A percentile compares a stretch with the other conserved stretches of the same genome.
phyloP scores from a whole-genome alignment of 2,888 invertebrate genomes.

The Sarcophaga variegata region DNA sequence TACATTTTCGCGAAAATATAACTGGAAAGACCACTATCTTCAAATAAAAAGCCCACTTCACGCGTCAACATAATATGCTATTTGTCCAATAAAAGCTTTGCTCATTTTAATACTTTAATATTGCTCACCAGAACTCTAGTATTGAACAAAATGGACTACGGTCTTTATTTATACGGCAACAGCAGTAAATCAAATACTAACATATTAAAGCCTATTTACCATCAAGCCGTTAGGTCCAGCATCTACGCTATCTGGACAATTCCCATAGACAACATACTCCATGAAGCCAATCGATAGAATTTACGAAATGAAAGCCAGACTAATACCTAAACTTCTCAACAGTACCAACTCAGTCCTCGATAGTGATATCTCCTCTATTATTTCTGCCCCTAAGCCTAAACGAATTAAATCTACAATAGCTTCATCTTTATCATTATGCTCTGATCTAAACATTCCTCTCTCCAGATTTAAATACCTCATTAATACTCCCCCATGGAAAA shows the following conservation, averaged over 20 bases:
- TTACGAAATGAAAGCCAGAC: neutral
- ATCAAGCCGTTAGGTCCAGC: too few species aligned
- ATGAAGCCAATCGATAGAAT: neutral
- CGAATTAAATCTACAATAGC: conserved; percentile 23
- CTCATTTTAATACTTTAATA: conserved; percentile 2
- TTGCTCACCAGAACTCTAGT: conserved; percentile 5
- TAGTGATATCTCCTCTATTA: neutral
- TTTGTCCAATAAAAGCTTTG: conserved; percentile 1
- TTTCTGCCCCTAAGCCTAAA: neutral
- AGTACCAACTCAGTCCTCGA: conserved; percentile 13
- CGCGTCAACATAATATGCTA: conserved; percentile 16
- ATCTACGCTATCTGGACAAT: too few species aligned
- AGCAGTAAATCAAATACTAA: conserved; percentile 9
- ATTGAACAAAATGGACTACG: conserved; percentile 8
- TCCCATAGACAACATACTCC: too few species aligned
- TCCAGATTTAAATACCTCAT: neutral
- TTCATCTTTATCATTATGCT: neutral
- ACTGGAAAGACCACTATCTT: neutral
- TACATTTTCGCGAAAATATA: neutral
- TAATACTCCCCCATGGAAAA: conserved; percentile 7
- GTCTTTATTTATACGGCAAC: conserved; percentile 10
- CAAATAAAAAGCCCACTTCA: neutral
- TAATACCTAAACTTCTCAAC: conserved; percentile 6
- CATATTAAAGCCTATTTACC: neutral
- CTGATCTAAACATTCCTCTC: neutral